Percentiles rank a stretch among this genome's conserved stretches.
Conservation (phyloP, 2,797 vertebrate species). For the Anisognathus igniventris region DNA sequence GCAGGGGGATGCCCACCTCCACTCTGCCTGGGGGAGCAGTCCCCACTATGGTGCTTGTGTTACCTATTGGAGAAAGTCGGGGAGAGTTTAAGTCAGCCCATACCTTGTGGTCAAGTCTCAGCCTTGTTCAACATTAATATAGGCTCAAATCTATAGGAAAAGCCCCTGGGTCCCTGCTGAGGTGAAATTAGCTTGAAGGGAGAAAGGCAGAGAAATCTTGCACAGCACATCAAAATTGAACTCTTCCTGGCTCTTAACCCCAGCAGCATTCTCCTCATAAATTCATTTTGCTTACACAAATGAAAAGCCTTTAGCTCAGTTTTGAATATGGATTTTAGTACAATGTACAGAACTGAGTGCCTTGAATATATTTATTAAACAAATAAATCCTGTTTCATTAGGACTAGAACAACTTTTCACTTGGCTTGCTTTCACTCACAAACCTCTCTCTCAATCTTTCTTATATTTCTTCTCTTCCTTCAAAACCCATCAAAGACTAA, state of each 20-base stretch:
- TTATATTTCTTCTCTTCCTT: neutral
- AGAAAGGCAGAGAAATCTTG: neutral
- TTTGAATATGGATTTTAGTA: neutral
- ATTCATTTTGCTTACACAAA: neutral
- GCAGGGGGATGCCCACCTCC: neutral
- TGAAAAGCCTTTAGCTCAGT: neutral
- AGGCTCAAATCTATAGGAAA: neutral
- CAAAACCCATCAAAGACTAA: neutral
- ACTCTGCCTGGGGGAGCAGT: neutral
- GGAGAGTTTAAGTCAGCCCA: neutral
- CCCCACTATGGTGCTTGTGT: neutral
- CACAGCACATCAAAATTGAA: neutral
- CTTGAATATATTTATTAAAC: neutral
- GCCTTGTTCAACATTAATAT: neutral
- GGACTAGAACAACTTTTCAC: neutral
- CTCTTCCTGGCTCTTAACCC: neutral
- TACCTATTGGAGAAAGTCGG: neutral
- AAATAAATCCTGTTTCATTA: neutral
- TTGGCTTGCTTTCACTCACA: neutral
- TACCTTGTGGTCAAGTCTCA: neutral
- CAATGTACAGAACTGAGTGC: neutral
- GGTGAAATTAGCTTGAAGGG: neutral
- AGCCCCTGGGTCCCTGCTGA: neutral
- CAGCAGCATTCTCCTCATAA: neutral
- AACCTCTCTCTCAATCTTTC: neutral